Conservation (phyloP, 2,113 vertebrate species). For the Oryzias celebensis region DNA sequence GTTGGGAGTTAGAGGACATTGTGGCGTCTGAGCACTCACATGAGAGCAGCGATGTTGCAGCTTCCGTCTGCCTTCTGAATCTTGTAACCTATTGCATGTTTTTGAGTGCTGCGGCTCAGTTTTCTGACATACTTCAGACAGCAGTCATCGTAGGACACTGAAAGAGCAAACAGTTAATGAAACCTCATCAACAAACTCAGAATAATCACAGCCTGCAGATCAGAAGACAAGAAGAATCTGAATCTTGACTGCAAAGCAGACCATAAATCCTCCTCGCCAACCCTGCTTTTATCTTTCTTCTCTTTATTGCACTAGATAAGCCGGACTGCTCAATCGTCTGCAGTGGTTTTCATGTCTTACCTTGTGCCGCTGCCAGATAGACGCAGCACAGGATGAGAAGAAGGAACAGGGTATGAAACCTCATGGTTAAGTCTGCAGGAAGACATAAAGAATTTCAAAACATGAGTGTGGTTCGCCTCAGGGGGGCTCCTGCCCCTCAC, state of each 20-base stretch:
- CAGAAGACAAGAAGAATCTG: not conserved
- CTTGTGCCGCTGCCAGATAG: slow-evolving; percentile 64
- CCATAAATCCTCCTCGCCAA: not conserved
- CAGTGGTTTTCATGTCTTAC: slow-evolving; percentile 41
- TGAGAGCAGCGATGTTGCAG: slow-evolving; percentile 75
- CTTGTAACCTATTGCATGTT: slow-evolving; percentile 49
- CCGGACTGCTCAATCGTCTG: not conserved
- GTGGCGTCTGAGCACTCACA: slow-evolving; percentile 54
- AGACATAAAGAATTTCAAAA: not conserved
- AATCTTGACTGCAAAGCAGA: not conserved
- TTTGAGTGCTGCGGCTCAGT: rapidly evolving
- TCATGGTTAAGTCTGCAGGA: slow-evolving; percentile 61
- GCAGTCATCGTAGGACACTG: slow-evolving; percentile 77
- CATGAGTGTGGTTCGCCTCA: slow-evolving; percentile 25
- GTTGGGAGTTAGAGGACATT: too few species aligned
- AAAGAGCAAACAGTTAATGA: not conserved
- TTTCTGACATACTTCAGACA: slow-evolving; percentile 62
- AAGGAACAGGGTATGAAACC: slow-evolving; percentile 47
- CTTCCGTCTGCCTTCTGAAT: slow-evolving; percentile 67
- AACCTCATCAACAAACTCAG: too few species aligned
- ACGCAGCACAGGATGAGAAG: slow-evolving; percentile 50
- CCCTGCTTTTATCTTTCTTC: slow-evolving; percentile 13
- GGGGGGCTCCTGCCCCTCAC: not conserved
- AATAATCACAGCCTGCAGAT: too few species aligned
- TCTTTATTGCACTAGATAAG: not conserved